Conservation (phyloP, 2,888 invertebrate genomes). For the Tetrapedia diversipes region DNA sequence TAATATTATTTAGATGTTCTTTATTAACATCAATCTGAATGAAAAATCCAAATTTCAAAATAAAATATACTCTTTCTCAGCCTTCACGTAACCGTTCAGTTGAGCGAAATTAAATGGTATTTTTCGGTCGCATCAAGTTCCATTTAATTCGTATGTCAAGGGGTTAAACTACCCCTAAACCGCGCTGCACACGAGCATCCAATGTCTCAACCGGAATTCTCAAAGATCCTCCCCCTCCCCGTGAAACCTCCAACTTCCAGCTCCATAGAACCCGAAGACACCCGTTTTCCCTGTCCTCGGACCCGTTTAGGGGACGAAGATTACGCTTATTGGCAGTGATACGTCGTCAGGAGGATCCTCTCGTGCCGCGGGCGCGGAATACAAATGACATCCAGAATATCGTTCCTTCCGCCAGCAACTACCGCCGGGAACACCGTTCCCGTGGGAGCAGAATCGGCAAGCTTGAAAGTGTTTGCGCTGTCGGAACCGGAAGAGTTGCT, state of each 20-base stretch:
- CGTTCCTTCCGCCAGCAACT: conserved; percentile 17
- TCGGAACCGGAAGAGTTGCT: conserved; percentile 18
- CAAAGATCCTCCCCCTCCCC: neutral
- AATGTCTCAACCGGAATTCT: too few relatives aligned
- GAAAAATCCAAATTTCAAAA: too few relatives aligned
- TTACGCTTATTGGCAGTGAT: conserved; percentile 20
- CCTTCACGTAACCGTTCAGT: too few relatives aligned
- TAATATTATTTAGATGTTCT: too few relatives aligned
- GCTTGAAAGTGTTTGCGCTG: conserved; percentile 34
- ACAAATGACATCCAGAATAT: conserved; percentile 55
- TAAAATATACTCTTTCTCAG: too few relatives aligned
- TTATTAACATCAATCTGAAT: too few relatives aligned
- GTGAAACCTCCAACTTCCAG: neutral
- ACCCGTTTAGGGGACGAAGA: neutral
- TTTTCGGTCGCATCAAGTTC: too few relatives aligned
- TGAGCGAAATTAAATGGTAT: too few relatives aligned
- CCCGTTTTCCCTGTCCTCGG: neutral
- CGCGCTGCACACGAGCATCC: too few relatives aligned
- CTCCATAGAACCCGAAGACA: neutral
- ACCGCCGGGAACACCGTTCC: conserved; percentile 40
- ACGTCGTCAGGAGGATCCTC: neutral
- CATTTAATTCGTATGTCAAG: too few relatives aligned
- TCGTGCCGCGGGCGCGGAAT: conserved; percentile 41
- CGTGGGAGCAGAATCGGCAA: conserved; percentile 12
- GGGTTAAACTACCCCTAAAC: too few relatives aligned